phyloP scores from a whole-genome alignment of 2,113 vertebrate genomes.

The Rafetus swinhoei region DNA sequence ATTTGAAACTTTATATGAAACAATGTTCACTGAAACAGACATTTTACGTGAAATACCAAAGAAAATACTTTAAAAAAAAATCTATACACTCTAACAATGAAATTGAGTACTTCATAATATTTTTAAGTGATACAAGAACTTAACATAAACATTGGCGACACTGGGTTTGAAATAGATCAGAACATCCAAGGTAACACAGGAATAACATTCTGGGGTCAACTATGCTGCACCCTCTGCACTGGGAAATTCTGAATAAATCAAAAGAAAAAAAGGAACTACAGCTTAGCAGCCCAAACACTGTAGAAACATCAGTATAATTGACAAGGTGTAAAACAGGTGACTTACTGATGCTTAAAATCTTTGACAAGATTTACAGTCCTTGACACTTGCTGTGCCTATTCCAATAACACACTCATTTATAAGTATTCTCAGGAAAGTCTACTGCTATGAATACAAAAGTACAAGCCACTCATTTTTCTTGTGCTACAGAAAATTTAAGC shows the following conservation, averaged over 20 bases:
- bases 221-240: background rate
- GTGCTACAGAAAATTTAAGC: background rate
- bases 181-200: background rate
- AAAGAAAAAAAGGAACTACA: background rate
- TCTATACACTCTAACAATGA: background rate
- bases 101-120: background rate
- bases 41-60: background rate
- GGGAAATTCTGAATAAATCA: background rate
- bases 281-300: background rate
- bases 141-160: background rate
- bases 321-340: background rate
- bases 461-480: fast-evolving
- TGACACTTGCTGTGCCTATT: background rate
- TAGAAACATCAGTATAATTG: background rate
- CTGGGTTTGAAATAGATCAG: background rate
- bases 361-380: background rate
- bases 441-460: background rate
- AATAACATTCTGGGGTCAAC: background rate
- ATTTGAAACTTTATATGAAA: background rate
- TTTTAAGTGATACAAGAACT: background rate
- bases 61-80: background rate
- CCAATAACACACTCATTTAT: background rate
- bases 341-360: background rate
- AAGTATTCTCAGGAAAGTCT: background rate
- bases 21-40: background rate